Evolutionary conservation across 2,113 vertebrate species (phyloP), one percentile per base, ranked within the genome.

Genomic region (Caretta caretta): DNA sequence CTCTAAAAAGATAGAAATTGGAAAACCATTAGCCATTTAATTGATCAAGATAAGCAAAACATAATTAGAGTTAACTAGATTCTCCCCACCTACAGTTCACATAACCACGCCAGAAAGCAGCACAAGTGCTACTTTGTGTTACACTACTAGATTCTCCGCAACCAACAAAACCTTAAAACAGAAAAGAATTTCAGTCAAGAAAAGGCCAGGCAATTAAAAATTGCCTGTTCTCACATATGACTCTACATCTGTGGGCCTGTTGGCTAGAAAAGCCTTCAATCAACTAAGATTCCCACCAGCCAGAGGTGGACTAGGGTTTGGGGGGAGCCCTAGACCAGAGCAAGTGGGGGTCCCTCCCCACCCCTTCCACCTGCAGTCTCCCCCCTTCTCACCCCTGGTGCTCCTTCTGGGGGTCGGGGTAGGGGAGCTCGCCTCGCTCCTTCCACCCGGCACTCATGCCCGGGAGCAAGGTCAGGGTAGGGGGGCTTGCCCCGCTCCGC

Each of bases 21-120:
- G 51, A 76, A 85, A 93, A 90, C 29, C 48, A 85, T 80, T 57
- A 46, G 13, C n/a, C 25, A 72, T 90, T 87, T 53, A 17, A 87
- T 20, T 75, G 42, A 53, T 69, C 29, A 87, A 8, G 53, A 91
- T 91, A 88, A 93, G 78, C 29, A 54, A 90, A 48, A 19, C n/a
- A 72, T 51, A 87, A 13, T 12, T 83, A 24, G 59, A 27, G 20
- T 53, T 79, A 94, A 72, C 17, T 59, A 11, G 3, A 51, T 82
- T 90, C 89, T 31, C 53, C 72, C 50, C 38, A 82, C 51, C 27
- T 51, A 31, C 84, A 56, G 17, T 27, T 89, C 80, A 84, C 79
- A 46, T 10, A 48, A 5, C 12, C 69, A 89, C 7, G 29, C 24
- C 38, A 20, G 38, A 84, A 89, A 91, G 42, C 13, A 48, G 4